These are phyloP conservation scores for Panurus biarmicus DNA, from an alignment of 2,113 vertebrate genomes.

Conservation along the genomic window DNA sequence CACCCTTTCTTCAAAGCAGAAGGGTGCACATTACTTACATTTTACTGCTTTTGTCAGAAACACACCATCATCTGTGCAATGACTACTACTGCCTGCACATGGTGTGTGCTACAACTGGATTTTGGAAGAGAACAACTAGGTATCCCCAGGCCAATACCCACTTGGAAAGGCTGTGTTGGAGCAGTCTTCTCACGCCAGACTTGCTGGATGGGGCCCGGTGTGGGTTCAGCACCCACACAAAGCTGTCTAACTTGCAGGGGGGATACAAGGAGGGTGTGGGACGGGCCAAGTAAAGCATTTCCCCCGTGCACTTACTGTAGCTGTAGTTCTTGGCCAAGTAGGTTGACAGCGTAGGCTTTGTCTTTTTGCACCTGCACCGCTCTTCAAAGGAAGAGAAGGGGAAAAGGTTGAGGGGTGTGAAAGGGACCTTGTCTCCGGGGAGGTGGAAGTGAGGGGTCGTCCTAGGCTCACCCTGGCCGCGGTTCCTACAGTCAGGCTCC, in stretches of 20 bases:
- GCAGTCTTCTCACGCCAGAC: rapidly evolving
- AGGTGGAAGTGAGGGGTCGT: background rate
- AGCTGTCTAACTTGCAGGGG: background rate
- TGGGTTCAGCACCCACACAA: background rate
- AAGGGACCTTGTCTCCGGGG: background rate
- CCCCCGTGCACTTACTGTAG: slow-evolving; percentile 71
- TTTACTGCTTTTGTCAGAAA: background rate
- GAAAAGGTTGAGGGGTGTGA: background rate
- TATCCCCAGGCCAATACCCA: background rate
- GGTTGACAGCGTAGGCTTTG: slow-evolving; percentile 74
- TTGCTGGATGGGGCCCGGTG: background rate
- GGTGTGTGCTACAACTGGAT: no score
- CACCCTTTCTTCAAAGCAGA: background rate
- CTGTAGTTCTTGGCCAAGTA: slow-evolving; percentile 81
- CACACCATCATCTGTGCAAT: rapidly evolving
- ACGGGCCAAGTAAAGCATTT: rapidly evolving
- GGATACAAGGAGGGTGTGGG: no score
- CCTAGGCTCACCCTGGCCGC: slow-evolving; percentile 67
- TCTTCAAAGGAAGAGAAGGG: slow-evolving; percentile 58
- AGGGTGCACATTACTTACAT: rapidly evolving
- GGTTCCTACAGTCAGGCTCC: slow-evolving; percentile 66
- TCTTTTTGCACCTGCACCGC: slow-evolving; percentile 77
- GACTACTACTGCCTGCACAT: background rate
- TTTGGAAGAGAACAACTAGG: background rate
- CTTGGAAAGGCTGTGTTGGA: background rate